Conservation (phyloP, 2,888 invertebrate genomes). For the Arge pagana region DNA sequence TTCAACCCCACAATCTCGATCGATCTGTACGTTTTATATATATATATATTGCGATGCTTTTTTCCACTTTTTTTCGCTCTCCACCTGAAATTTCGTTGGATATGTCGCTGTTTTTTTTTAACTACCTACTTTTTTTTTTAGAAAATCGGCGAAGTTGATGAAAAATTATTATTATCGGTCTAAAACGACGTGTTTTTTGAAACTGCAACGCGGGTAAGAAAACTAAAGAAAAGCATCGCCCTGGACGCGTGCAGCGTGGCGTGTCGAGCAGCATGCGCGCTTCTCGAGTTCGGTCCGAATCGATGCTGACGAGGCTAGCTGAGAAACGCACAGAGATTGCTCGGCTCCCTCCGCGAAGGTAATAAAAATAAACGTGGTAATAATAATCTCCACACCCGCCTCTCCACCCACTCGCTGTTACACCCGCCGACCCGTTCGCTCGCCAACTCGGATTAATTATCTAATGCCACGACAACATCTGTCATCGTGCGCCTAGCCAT, state of each 20-base stretch:
- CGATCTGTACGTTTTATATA: no score
- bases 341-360: constrained; percentile 27
- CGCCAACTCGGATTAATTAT: constrained; percentile 50
- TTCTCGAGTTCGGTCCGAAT: constrained; percentile 12
- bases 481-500: constrained; percentile 46
- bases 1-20: no score
- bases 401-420: constrained; percentile 30
- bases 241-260: constrained; percentile 8
- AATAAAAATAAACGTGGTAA: constrained; percentile 44
- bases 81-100: no score
- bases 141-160: no score
- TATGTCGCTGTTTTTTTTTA: no score
- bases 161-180: no score
- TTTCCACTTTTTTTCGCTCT: no score
- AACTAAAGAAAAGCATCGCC: no score
- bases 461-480: constrained; percentile 55
- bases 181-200: no score
- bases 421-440: constrained; percentile 16
- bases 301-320: not conserved
- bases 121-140: no score
- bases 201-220: no score
- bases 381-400: constrained; percentile 43
- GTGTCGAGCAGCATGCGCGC: constrained; percentile 13
- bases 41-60: no score
- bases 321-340: constrained; percentile 2